Base-by-base conservation (phyloP, 2,888 invertebrate genomes). In the Ectobius pallidus region DNA sequence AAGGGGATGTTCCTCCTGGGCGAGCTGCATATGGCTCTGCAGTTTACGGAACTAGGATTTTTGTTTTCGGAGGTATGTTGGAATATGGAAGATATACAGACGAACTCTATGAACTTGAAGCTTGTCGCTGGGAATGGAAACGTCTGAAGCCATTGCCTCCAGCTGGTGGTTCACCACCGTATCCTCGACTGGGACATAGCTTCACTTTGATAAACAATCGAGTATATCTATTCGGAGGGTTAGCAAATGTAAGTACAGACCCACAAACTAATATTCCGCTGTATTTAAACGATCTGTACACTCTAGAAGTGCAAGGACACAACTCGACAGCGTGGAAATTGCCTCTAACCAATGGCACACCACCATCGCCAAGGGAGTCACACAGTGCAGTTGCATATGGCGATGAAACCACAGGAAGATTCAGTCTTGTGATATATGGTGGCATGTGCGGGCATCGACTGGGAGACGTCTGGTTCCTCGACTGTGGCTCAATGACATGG, bases 51-150 rank as follows among this genome's bases (percentile, higher is more conserved):
- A 97, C 97, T 11, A 89, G 97, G 69, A 92, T 99, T 76, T 89
- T 98, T 77, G 96, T 98, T 71, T 99, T 99, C 86, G 99, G 99
- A 80, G 99, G 99, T 76, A 99, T 99, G 99, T 94, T 99, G 75
- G 99, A 99, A 84, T 99, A 98, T 88, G 99, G 99, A 78, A 97
- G 98, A 86, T 99, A 99, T 85, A 97, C 98, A 69, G 97, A 96
- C 85, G 99, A 99, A 83, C 85, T 99, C 69, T 98, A 95, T 83
- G 99, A 99, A 85, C 86, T 99, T n/a, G n/a, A 87, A 85, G 96
- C 96, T 1, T 93, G 94, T 52, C 89, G 95, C 78, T 99, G 99
- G 99, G 98, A 99, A 84, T 99, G 99, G 98, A 95, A 95, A 81
- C 91, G 93, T 79, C 87, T 99, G 77, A 93, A 94, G 80, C 97